phyloP scores from a whole-genome alignment of 2,797 vertebrate genomes.

The Rhinella marina region DNA sequence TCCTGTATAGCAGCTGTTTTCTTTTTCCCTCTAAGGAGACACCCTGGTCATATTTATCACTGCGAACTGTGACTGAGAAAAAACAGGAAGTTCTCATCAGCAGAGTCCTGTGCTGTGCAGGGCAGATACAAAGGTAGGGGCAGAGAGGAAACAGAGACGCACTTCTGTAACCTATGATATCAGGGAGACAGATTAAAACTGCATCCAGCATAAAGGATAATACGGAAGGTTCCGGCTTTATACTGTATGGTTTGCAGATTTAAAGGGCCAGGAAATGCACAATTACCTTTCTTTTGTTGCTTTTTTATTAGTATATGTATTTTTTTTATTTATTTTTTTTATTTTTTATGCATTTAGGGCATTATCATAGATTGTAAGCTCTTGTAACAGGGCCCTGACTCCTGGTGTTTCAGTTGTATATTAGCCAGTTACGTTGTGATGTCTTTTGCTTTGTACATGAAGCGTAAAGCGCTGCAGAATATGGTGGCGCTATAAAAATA shows the following conservation, averaged over 20 bases:
- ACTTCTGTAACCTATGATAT: conserved; percentile 71
- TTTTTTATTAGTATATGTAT: background rate
- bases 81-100: conserved; percentile 90
- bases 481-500: too few species aligned
- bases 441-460: too few species aligned
- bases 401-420: too few species aligned
- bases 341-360: background rate
- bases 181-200: conserved; percentile 60
- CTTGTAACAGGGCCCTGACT: too few species aligned
- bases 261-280: background rate
- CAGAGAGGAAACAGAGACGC: conserved; percentile 82
- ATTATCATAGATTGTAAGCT: too few species aligned
- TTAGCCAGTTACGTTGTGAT: too few species aligned
- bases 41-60: conserved; percentile 86
- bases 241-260: background rate
- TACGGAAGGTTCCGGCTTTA: background rate
- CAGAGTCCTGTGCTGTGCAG: conserved; percentile 76
- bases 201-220: background rate
- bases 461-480: too few species aligned
- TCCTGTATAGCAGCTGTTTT: conserved; percentile 80
- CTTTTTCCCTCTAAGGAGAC: conserved; percentile 78
- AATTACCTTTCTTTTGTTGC: background rate
- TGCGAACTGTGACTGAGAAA: conserved; percentile 86
- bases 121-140: conserved; percentile 90
- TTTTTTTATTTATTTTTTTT: background rate